Conservation (phyloP, 1,140 invertebrate species). For the Trypoxylus dichotomus region DNA sequence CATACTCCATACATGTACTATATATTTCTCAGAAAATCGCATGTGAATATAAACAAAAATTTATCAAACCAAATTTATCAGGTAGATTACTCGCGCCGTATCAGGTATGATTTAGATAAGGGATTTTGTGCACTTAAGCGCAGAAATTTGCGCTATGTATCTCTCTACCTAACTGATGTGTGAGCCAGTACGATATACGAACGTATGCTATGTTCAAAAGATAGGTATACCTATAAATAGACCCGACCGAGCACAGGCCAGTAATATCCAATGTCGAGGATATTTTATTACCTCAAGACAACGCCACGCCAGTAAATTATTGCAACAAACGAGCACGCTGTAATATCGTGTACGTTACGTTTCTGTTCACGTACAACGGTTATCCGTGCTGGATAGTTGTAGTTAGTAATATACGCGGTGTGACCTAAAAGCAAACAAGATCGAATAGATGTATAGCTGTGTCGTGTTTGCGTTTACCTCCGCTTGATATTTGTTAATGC, state of each 20-base stretch:
- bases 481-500: no score
- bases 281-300: slow-evolving; percentile 22
- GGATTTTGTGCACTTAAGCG: background rate
- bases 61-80: slow-evolving; percentile 2
- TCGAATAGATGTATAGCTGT: no score
- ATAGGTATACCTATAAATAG: slow-evolving; percentile 16
- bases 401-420: slow-evolving; percentile 2
- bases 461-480: no score
- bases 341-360: slow-evolving; percentile 17
- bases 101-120: slow-evolving; percentile 16
- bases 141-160: background rate
- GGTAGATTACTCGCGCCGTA: background rate
- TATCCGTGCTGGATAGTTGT: background rate
- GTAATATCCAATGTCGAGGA: slow-evolving; percentile 21
- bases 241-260: background rate
- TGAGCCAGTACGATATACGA: background rate
- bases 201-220: background rate
- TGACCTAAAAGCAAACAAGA: background rate
- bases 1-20: background rate
- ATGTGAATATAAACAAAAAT: background rate
- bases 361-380: slow-evolving; percentile 15
- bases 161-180: background rate
- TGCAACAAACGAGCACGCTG: slow-evolving; percentile 14
- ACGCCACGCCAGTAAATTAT: slow-evolving; percentile 13
- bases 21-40: background rate